These are phyloP conservation scores for Aporophyla lueneburgensis DNA, from an alignment of 2,888 invertebrate species.

Conservation along the genomic window DNA sequence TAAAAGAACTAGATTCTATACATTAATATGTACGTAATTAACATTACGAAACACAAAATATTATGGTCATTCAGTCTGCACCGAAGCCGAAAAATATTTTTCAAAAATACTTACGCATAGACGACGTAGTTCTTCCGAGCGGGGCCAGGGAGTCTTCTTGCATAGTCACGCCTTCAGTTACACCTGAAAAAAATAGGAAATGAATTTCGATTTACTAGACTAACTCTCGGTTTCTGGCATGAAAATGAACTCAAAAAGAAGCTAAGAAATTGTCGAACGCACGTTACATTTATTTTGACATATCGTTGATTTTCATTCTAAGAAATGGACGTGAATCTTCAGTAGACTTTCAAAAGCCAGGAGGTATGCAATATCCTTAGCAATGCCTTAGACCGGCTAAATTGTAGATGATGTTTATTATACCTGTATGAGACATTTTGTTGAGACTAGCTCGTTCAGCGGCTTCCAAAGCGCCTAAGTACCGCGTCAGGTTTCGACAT, in stretches of 20 bases:
- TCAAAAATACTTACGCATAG: slow-evolving; percentile 79
- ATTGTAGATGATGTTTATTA: neutral
- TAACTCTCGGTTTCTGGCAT: neutral
- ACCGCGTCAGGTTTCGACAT: slow-evolving; percentile 84
- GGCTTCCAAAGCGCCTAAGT: slow-evolving; percentile 85
- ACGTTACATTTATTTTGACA: neutral
- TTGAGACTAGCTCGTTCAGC: slow-evolving; percentile 81
- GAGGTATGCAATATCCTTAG: neutral
- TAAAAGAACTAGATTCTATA: too few species aligned
- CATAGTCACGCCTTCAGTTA: slow-evolving; percentile 79
- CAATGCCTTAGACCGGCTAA: neutral
- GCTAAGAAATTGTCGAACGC: neutral
- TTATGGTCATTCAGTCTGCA: neutral
- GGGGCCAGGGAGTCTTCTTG: slow-evolving; percentile 81
- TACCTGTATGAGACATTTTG: slow-evolving; percentile 84
- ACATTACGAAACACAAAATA: too few species aligned
- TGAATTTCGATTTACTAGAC: neutral
- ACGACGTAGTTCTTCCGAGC: slow-evolving; percentile 79
- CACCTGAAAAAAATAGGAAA: slow-evolving; percentile 66
- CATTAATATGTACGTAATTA: too few species aligned
- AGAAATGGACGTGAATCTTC: neutral
- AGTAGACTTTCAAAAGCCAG: neutral
- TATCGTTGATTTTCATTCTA: neutral
- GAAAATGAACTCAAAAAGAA: neutral
- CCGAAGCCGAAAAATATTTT: neutral